A percentile compares a stretch with the other conserved stretches of the same genome.
These are phyloP conservation scores for Halichoeres trimaculatus DNA, from an alignment of 2,113 vertebrate genomes.

Conservation along the genomic window DNA sequence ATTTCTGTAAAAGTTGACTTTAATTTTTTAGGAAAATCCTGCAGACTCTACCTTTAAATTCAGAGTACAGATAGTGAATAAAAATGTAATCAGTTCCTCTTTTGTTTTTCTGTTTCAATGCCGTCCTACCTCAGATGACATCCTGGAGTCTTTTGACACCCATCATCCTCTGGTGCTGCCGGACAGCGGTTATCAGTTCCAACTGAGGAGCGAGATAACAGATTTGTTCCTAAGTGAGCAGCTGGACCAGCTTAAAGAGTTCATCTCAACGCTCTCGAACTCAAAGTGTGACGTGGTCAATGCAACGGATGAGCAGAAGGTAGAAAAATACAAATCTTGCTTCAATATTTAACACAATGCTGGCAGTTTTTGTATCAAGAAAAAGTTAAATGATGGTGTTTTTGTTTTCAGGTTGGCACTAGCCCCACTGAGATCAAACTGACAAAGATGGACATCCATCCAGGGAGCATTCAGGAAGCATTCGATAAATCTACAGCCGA, in stretches of 20 bases:
- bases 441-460: constrained; percentile 34
- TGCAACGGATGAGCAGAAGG: constrained; percentile 36
- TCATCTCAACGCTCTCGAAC: constrained; percentile 44
- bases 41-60: too few relatives aligned
- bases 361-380: too few relatives aligned
- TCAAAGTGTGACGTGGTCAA: neutral
- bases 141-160: constrained; percentile 84
- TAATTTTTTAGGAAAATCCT: too few relatives aligned
- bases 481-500: constrained; percentile 4
- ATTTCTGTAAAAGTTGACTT: too few relatives aligned
- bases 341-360: too few relatives aligned
- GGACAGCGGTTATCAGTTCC: constrained; percentile 70
- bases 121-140: constrained; percentile 66
- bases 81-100: neutral
- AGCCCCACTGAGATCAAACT: constrained; percentile 40
- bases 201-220: constrained; percentile 55
- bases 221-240: constrained; percentile 66
- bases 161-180: constrained; percentile 84
- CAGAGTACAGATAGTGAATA: too few relatives aligned
- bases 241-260: constrained; percentile 63
- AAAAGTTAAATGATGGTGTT: too few relatives aligned
- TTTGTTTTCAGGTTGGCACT: constrained; percentile 18
- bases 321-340: constrained; percentile 12
- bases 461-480: constrained; percentile 42
- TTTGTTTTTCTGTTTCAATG: neutral